Evolutionary conservation across 2,113 vertebrate species (phyloP).

Genomic region (Stegostoma tigrinum): DNA sequence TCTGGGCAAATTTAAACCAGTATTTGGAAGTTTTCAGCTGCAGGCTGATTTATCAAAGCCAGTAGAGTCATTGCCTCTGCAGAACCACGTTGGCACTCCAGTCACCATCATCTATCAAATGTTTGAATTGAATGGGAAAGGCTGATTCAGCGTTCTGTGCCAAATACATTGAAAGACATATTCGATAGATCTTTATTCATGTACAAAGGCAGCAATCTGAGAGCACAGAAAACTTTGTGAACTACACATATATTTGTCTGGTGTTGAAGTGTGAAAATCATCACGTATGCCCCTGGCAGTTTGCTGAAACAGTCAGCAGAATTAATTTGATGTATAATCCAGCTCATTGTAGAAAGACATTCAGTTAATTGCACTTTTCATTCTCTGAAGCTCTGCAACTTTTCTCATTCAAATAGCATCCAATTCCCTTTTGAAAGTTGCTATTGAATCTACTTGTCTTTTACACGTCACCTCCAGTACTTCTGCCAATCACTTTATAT

Average conservation of each 20-base stretch:
- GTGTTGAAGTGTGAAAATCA: constrained; percentile 18
- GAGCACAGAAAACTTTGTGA: neutral
- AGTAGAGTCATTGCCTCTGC: neutral
- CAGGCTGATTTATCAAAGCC: neutral
- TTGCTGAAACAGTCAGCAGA: neutral
- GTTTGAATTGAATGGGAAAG: neutral
- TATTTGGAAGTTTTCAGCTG: neutral
- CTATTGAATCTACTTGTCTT: neutral
- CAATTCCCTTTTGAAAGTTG: neutral
- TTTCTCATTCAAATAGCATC: neutral
- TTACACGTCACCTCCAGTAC: neutral
- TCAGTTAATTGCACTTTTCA: neutral
- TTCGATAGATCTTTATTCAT: neutral
- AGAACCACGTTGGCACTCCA: neutral
- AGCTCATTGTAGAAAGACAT: neutral
- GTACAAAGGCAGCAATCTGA: neutral
- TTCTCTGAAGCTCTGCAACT: neutral
- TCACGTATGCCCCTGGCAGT: neutral
- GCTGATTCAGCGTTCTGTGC: neutral
- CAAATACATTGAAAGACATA: neutral
- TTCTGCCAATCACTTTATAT: neutral
- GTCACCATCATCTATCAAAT: neutral
- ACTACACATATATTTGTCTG: neutral
- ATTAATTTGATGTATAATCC: neutral
- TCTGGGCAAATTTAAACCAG: neutral